Conservation (phyloP, 2,797 vertebrate species). For the Pseudochirops corinnae region DNA sequence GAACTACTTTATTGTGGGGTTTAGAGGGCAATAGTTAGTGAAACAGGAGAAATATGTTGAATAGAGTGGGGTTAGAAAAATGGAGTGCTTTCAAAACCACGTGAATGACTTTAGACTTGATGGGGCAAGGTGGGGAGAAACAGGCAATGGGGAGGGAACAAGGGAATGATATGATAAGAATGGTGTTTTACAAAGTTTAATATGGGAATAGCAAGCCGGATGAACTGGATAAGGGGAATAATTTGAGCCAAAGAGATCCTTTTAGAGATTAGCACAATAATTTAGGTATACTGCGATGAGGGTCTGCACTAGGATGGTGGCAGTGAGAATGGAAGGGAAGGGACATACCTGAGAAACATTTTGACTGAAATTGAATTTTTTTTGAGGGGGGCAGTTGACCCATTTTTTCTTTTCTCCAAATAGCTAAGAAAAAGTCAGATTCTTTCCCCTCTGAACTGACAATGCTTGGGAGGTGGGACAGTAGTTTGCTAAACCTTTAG, state of each 20-base stretch:
- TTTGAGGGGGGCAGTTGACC: neutral
- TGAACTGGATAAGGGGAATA: neutral
- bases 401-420: neutral
- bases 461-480: neutral
- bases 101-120: neutral
- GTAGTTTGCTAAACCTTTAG: neutral
- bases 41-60: neutral
- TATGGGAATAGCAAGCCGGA: neutral
- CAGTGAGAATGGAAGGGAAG: neutral
- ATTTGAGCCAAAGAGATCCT: neutral
- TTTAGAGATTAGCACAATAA: neutral
- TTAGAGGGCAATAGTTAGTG: neutral
- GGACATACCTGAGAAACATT: neutral
- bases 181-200: neutral
- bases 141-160: neutral
- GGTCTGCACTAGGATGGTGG: fast-evolving
- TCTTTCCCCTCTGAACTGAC: neutral
- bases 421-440: neutral
- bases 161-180: neutral
- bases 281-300: neutral
- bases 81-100: neutral
- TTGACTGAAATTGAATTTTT: neutral
- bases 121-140: neutral
- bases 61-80: neutral
- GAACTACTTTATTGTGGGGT: neutral